phyloP scores from a whole-genome alignment of 1,140 invertebrate genomes.

The Littorina saxatilis region DNA sequence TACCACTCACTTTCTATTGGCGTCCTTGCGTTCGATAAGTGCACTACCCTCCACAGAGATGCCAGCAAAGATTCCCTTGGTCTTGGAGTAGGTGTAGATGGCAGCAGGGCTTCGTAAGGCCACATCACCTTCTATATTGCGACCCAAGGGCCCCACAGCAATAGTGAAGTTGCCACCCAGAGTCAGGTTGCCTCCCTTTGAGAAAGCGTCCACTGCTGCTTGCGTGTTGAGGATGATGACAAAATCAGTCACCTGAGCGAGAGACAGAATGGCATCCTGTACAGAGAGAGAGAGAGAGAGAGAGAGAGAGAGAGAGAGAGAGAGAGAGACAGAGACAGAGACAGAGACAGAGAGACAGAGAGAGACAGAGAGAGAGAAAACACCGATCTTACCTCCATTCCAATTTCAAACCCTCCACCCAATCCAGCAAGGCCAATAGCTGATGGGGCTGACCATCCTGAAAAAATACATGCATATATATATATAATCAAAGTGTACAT shows the following conservation, averaged over 20 bases:
- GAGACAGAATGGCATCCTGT: not conserved
- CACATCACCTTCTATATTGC: conserved; percentile 71
- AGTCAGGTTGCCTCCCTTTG: conserved; percentile 73
- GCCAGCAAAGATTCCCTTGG: conserved; percentile 72
- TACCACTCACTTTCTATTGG: conserved; percentile 69
- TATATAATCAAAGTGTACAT: no score
- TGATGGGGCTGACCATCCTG: conserved; percentile 72
- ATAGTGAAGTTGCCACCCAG: conserved; percentile 72
- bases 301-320: not conserved
- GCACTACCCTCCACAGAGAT: conserved; percentile 72
- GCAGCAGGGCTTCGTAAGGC: conserved; percentile 68
- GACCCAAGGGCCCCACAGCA: conserved; percentile 69
- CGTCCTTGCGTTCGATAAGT: conserved; percentile 72
- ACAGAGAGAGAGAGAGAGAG: not conserved
- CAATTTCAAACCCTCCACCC: conserved; percentile 72
- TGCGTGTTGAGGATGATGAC: conserved; percentile 70
- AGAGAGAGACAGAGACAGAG: not conserved
- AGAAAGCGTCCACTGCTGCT: conserved; percentile 71
- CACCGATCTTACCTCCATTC: conserved; percentile 63
- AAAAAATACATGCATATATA: conserved; percentile 30
- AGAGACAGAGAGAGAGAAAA: conserved; percentile 8
- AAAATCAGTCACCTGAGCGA: conserved; percentile 70
- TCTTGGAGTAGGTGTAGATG: conserved; percentile 74
- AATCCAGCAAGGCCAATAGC: conserved; percentile 71
- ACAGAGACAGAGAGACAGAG: not conserved